Evolutionary conservation across 2,888 invertebrate species (phyloP).

Genomic region (Timandra comae): DNA sequence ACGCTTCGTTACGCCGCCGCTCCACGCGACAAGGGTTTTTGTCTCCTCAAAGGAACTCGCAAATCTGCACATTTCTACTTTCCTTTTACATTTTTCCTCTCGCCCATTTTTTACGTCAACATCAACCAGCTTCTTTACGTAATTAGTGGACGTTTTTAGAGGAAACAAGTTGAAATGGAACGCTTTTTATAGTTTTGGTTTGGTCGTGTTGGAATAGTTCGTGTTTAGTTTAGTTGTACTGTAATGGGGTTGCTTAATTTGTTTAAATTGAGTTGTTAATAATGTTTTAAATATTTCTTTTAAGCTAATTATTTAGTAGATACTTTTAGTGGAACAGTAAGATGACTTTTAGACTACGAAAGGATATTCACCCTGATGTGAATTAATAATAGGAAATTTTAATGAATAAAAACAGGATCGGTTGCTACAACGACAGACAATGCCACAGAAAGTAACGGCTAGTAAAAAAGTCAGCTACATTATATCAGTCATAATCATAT

Average conservation of each 20-base stretch:
- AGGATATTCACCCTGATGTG: background rate
- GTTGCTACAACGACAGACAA: too few species aligned
- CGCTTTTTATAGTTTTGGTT: background rate
- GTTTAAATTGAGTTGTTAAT: too few species aligned
- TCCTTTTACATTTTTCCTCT: constrained; percentile 29
- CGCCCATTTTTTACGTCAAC: constrained; percentile 28
- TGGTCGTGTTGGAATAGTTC: background rate
- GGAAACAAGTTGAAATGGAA: constrained; percentile 2
- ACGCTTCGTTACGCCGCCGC: constrained; percentile 52
- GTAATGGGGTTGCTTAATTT: background rate
- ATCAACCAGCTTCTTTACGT: constrained; percentile 26
- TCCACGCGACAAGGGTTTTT: constrained; percentile 46
- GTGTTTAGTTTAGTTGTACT: background rate
- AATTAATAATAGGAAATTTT: too few species aligned
- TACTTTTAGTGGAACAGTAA: too few species aligned
- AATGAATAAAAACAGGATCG: too few species aligned
- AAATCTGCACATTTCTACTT: constrained; percentile 51
- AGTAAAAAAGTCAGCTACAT: too few species aligned
- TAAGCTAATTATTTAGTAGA: too few species aligned
- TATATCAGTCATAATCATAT: too few species aligned
- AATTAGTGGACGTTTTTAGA: constrained; percentile 29
- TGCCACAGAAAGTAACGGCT: too few species aligned
- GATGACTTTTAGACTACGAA: too few species aligned
- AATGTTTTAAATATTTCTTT: too few species aligned
- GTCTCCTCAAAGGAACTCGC: constrained; percentile 53